Percentiles rank a stretch among this genome's conserved stretches.
These are phyloP conservation scores for Campodea augens DNA, from an alignment of 1,140 invertebrate genomes.

Conservation along the genomic window DNA sequence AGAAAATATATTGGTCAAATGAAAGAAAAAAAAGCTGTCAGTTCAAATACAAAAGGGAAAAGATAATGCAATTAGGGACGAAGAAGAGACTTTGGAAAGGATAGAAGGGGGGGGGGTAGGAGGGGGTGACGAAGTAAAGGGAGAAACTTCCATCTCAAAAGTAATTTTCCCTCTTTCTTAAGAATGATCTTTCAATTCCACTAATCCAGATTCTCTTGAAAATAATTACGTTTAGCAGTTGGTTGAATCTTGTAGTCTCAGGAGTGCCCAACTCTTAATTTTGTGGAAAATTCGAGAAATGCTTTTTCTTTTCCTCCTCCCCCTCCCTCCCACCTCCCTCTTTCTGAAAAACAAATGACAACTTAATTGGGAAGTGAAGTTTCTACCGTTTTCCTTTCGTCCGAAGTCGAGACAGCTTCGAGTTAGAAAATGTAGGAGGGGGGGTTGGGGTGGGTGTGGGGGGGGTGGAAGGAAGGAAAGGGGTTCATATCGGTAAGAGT, in stretches of 20 bases:
- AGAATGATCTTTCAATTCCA: not conserved
- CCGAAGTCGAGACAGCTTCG: not conserved
- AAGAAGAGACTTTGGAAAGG: too few relatives aligned
- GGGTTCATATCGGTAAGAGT: not conserved
- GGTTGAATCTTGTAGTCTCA: not conserved
- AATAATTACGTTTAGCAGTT: not conserved
- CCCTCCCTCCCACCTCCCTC: too few relatives aligned
- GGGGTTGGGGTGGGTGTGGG: not conserved
- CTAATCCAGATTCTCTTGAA: not conserved
- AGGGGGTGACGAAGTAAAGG: not conserved
- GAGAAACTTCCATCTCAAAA: too few relatives aligned
- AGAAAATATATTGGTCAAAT: not conserved
- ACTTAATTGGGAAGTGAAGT: not conserved
- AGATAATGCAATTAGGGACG: too few relatives aligned
- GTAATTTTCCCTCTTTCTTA: not conserved
- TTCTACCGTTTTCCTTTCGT: too few relatives aligned
- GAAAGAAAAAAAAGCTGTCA: too few relatives aligned
- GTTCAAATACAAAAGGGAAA: too few relatives aligned
- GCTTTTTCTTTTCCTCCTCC: not conserved
- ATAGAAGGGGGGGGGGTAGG: not conserved
- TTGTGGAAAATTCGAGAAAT: not conserved
- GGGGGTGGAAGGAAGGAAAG: not conserved
- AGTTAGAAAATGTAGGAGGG: not conserved
- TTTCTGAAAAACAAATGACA: not conserved
- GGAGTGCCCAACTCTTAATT: conserved; percentile 1